Evolutionary conservation across 1,140 invertebrate species (phyloP), one percentile per base, ranked within the genome.

Genomic region (Glossosoma conforme): DNA sequence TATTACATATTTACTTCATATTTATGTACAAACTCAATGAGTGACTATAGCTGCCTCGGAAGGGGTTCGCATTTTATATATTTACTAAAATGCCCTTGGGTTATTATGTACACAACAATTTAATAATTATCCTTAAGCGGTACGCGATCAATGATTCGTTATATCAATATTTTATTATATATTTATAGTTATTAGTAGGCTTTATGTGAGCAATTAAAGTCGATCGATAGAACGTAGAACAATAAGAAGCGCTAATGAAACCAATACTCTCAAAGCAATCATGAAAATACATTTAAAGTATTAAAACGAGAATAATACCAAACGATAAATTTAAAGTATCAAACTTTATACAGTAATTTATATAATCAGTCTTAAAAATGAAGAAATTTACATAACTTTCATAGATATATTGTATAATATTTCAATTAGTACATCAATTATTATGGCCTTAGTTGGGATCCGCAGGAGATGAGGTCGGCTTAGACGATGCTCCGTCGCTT

Each of bases 401-500:
- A 44, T 42, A 55, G 57, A 52, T 55, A 55, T 56, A 43, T 49
- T 52, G 24, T 20, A 18, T 38, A 9, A 45, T 24, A 24, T 54
- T 48, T 32, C 33, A 15, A 13, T 33, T 4, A 33, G 32, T 33
- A 13, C 32, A 41, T 49, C 15, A 22, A 21, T 42, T 49, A 21
- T 13, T 18, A 32, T 42, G 13, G 24, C 25, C 38, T 21, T 35
- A 35, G 35, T 36, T 37, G 44, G 24, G 21, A 40, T 35, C 10
- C 13, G 25, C 59, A 65, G 59, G 54, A 61, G 62, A 51, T 59
- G 52, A 56, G 51, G 54, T 60, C 45, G 41, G 59, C 62, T 72
- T 73, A 75, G 51, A 68, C 70, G 33, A 64, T 59, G 48, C 76
- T 78, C 66, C 70, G 74, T 65, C 65, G 70, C 66, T 81, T 81